Evolutionary conservation across 2,888 invertebrate genomes (phyloP).

Genomic region (Tipula vernalis): DNA sequence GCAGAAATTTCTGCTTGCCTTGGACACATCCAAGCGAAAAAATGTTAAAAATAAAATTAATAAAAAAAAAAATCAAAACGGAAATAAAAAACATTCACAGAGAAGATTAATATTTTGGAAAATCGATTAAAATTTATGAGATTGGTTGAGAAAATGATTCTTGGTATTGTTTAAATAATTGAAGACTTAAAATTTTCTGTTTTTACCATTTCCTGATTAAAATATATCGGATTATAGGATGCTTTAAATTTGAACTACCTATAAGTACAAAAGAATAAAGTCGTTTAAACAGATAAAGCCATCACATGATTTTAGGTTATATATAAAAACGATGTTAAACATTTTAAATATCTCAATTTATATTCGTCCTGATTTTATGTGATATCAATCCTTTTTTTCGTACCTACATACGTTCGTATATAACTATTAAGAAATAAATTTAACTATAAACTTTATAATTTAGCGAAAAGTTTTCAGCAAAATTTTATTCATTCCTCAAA

Average conservation of each 20-base stretch:
- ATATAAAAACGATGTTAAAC: neutral
- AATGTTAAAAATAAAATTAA: neutral
- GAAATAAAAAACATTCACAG: neutral
- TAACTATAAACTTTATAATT: neutral
- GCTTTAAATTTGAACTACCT: neutral
- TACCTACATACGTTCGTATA: neutral
- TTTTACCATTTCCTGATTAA: neutral
- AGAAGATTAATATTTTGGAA: neutral
- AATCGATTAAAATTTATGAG: neutral
- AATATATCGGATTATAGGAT: neutral
- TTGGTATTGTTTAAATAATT: neutral
- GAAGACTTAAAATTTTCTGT: neutral
- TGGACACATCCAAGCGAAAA: neutral
- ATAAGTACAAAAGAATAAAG: neutral
- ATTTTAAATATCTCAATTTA: slow-evolving; percentile 4
- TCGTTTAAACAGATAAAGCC: neutral
- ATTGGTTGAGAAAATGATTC: neutral
- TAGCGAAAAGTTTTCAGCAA: neutral
- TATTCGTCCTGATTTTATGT: neutral
- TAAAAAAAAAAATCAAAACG: neutral
- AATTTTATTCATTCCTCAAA: neutral
- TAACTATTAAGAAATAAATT: neutral
- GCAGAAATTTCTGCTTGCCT: neutral
- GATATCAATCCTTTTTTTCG: neutral
- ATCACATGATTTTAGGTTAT: neutral